Conservation (phyloP, 1,140 invertebrate genomes). For the Mylabris phalerata region DNA sequence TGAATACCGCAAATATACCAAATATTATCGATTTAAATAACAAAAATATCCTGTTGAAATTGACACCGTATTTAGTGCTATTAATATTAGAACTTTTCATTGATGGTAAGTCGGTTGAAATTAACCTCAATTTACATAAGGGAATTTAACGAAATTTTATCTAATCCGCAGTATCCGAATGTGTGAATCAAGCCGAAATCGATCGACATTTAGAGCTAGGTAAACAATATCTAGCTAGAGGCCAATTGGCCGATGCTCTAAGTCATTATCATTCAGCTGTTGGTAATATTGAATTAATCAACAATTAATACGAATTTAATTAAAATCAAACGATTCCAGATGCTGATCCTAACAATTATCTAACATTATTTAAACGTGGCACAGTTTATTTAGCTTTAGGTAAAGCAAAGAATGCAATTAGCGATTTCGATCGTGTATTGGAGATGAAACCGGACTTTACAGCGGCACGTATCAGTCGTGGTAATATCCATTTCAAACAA, state of each 20-base stretch:
- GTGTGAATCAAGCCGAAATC: slow-evolving; percentile 67
- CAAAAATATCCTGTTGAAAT: slow-evolving; percentile 25
- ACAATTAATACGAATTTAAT: background rate
- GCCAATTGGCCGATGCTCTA: slow-evolving; percentile 92
- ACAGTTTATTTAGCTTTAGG: slow-evolving; percentile 95
- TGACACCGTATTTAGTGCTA: slow-evolving; percentile 29
- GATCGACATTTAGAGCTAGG: slow-evolving; percentile 91
- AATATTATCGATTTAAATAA: slow-evolving; percentile 14
- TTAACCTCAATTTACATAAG: slow-evolving; percentile 13
- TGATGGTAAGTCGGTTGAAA: slow-evolving; percentile 25
- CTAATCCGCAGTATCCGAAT: slow-evolving; percentile 50
- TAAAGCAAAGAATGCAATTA: slow-evolving; percentile 89
- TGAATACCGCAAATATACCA: slow-evolving; percentile 18
- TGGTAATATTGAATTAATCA: slow-evolving; percentile 52
- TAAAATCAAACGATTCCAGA: slow-evolving; percentile 54
- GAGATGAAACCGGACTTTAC: slow-evolving; percentile 93
- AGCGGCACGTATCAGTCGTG: slow-evolving; percentile 80
- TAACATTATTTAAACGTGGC: slow-evolving; percentile 91
- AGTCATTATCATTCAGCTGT: slow-evolving; percentile 97
- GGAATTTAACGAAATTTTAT: background rate
- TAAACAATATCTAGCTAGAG: slow-evolving; percentile 79
- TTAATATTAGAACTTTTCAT: slow-evolving; percentile 33
- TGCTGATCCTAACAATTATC: slow-evolving; percentile 91
- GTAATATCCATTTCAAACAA: slow-evolving; percentile 82
- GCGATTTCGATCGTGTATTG: slow-evolving; percentile 88